Base-by-base conservation (phyloP, 2,113 vertebrate species). In the Rhegmatorhina hoffmannsi region DNA sequence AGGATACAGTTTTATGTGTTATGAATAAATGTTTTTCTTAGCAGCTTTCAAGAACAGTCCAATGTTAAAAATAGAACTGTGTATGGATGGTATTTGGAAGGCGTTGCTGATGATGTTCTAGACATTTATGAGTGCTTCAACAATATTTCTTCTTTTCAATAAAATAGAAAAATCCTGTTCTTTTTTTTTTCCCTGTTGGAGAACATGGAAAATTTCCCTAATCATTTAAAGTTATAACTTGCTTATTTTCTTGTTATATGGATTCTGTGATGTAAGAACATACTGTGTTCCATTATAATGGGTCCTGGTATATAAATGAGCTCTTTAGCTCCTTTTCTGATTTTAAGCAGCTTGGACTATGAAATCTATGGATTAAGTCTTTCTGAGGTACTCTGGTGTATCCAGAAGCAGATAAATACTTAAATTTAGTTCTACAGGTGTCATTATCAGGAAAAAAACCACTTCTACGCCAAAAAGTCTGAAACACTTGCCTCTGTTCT, bases 1-100 rank as follows among this genome's bases (percentile, higher is more conserved):
- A 70, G 25, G 33, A 18, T 67, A 59, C 49, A 86, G 17, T 25
- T 80, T 84, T 56, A 68, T 94, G 52, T 80, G 43, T 82, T 90
- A 69, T 55, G 84, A 93, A 87, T 76, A 95, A 89, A 70, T 46
- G 28, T 82, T 90, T 91, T 95, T 84, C 67, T 94, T 92, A 79
- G 43, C 58, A 87, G n/a, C 67, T 91, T 95, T 91, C 59, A 92
- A 77, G 75, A 93, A 33, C 72, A 73, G 60, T 74, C 46, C 59
- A 77, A 25, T 11, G n/a, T 76, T 92, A 94, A 92, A 92, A 89
- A 84, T 90, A 93, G 77, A 93, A n/a, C 60, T 55, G 31, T 49
- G 52, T 52, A 64, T 6, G 50, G 33, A 31, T 79, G 84, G 29
- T 60, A 90, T 94, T 96, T 96, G 50, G 55, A 87, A 87, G 62